Evolutionary conservation across 2,797 vertebrate genomes (phyloP).

Genomic region (Urocyon cinereoargenteus): DNA sequence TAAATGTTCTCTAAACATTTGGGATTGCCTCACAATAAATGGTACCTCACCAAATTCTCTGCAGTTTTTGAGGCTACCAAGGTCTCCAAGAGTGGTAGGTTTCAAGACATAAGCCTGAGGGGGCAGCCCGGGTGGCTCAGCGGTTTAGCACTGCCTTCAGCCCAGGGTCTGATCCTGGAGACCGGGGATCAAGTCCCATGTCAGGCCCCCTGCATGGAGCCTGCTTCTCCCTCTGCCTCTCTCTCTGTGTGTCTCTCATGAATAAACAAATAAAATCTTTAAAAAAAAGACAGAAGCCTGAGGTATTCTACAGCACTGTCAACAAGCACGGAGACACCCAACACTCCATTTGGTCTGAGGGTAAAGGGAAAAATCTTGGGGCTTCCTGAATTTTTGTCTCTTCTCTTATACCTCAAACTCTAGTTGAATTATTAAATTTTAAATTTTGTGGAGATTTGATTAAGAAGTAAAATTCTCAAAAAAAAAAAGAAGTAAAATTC

Average conservation of each 20-base stretch:
- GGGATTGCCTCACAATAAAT: not conserved
- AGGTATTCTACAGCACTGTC: not conserved
- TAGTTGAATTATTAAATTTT: not conserved
- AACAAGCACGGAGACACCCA: not conserved
- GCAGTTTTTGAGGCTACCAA: not conserved
- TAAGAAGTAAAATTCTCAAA: not conserved
- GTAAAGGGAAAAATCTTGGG: not conserved
- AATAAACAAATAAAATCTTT: no score
- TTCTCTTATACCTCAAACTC: not conserved
- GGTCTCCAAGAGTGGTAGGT: not conserved
- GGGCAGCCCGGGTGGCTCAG: no score
- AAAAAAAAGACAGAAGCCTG: not conserved
- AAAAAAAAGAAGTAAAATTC: not conserved
- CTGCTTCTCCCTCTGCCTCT: no score
- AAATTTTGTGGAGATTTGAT: not conserved
- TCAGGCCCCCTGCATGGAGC: no score
- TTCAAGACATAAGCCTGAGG: not conserved
- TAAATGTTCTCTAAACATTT: not conserved
- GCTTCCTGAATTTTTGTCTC: not conserved
- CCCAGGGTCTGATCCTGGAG: no score
- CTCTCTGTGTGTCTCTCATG: no score
- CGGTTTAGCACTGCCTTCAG: no score
- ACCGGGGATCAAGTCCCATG: no score
- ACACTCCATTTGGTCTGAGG: not conserved
- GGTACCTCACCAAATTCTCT: not conserved